Base-by-base conservation (phyloP, 1,140 invertebrate genomes). In the Tetragnatha versicolor region DNA sequence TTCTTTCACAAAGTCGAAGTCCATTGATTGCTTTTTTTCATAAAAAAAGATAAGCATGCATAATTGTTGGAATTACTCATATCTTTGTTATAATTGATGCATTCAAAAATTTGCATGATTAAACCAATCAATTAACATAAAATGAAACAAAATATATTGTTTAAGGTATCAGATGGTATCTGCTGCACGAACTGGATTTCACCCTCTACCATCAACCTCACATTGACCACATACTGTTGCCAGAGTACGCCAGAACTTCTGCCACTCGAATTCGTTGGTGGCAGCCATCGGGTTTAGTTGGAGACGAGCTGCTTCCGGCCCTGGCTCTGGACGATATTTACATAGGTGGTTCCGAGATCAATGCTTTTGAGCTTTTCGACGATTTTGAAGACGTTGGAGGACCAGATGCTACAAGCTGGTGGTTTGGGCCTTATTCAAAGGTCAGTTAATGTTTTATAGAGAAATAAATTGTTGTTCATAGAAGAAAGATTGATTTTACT, bases 281-380 rank as follows among this genome's bases (percentile, higher is more conserved):
- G 83, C 85, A 86, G 66, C 81, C 83, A 3, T 63, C 73, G 17
- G 49, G 73, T 58, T 60, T 81, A 77, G 68, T 63, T 55, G 70
- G 53, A 27, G 75, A 60, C 31, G 66, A 79, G 22, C 70, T 82
- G 20, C 77, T 82, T 6, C 84, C 85, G 20, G 82, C 84, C 20
- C 87, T 87, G 85, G 82, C 85, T 14, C 51, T 88, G 9, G 87
- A 88, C 79, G 82, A 88, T 81, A 84, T 88, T 27, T 85, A 83
- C 63, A 86, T 88, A 61, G 87, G 86, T 25, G 87, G 87, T 1
- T 83, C 82, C 6, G 86, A 87, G 79, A 86, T 87, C 55, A 86
- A 86, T 81, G 84, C 85, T n/a, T 85, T 84, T 45, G 55, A 83
- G 25, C 81, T 87, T 7, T 79, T 84, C 49, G 84, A 86, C 35